Percentiles rank a stretch among this genome's conserved stretches.
These are phyloP conservation scores for Aricia agestis DNA, from an alignment of 1,140 invertebrate species.

Conservation along the genomic window DNA sequence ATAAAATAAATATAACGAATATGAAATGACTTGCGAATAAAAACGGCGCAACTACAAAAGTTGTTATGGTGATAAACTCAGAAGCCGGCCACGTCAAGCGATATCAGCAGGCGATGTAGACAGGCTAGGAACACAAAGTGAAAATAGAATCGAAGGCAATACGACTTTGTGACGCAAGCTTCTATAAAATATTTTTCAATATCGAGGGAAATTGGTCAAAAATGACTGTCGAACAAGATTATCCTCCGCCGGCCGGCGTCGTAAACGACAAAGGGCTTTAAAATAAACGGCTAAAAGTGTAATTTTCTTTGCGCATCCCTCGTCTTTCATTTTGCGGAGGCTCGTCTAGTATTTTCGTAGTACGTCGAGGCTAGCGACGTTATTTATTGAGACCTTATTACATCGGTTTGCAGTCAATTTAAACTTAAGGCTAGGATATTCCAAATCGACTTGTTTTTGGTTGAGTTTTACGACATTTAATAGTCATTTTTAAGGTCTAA, in stretches of 20 bases:
- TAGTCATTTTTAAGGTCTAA: too few relatives aligned
- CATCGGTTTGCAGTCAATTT: constrained; percentile 37
- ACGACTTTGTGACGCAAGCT: constrained; percentile 40
- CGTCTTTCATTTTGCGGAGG: constrained; percentile 32
- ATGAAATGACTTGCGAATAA: too few relatives aligned
- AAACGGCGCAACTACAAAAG: too few relatives aligned
- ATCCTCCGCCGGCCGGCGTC: constrained; percentile 33
- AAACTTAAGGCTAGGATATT: too few relatives aligned
- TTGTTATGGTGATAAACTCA: too few relatives aligned
- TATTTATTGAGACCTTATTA: constrained; percentile 44
- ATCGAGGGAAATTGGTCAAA: constrained; percentile 62
- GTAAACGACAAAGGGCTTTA: constrained; percentile 28
- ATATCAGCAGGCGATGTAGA: constrained; percentile 30
- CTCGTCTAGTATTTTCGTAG: constrained; percentile 34
- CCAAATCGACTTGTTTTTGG: too few relatives aligned
- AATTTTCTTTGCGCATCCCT: constrained; percentile 25
- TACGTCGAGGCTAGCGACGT: constrained; percentile 28
- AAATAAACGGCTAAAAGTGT: constrained; percentile 25
- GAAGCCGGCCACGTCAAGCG: too few relatives aligned
- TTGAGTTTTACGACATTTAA: too few relatives aligned
- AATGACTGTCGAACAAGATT: constrained; percentile 61
- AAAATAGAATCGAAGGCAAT: constrained; percentile 33
- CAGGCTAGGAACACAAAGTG: constrained; percentile 13
- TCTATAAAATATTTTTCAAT: constrained; percentile 60
- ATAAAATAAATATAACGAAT: too few relatives aligned